Evolutionary conservation across 2,797 vertebrate genomes (phyloP), one percentile per base, ranked within the genome.

Genomic region (Microchirus variegatus): DNA sequence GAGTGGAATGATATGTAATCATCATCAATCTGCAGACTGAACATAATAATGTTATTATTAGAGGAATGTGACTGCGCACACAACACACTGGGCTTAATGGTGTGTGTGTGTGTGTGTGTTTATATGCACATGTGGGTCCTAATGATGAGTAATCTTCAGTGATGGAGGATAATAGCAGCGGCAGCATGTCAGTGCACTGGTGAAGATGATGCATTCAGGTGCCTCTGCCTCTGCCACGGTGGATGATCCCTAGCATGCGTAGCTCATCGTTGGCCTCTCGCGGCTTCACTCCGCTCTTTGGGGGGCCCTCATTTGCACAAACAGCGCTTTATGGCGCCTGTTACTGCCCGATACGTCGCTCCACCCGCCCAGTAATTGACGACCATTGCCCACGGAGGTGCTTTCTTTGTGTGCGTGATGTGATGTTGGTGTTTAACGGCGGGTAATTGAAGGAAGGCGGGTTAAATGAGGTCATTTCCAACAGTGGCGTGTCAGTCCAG

Each of bases 31-130:
- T 76, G 75, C 73, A 36, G 67, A 41, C 63, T 73, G 69, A 83
- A 83, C 76, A 75, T 77, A 78, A 83, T 80, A 61, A 81, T 67
- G 59, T 80, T 80, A 74, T 85, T 76, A 84, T 87, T 82, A 83
- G 69, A 81, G 46, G 48, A 73, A 78, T 54, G 63, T 16, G 56
- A 63, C 63, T 44, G 63, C 54, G 63, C 54, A 43, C 56, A 64
- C 49, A 52, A 42, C 17, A 50, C 73, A 59, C 51, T 59, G 64
- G 48, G 45, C 53, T 36, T 37, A 48, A 66, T 38, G 7, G 44
- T 3, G 50, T 35, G 58, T 18, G 56, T 51, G 53, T 16, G 17
- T 42, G 41, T 40, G 57, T 53, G 44, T 54, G 22, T 63, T 40
- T 58, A 42, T 41, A 42, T 15, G 47, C 16, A 51, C 38, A 52